Evolutionary conservation across 2,888 invertebrate species (phyloP).

Genomic region (Trachelus tabidus): DNA sequence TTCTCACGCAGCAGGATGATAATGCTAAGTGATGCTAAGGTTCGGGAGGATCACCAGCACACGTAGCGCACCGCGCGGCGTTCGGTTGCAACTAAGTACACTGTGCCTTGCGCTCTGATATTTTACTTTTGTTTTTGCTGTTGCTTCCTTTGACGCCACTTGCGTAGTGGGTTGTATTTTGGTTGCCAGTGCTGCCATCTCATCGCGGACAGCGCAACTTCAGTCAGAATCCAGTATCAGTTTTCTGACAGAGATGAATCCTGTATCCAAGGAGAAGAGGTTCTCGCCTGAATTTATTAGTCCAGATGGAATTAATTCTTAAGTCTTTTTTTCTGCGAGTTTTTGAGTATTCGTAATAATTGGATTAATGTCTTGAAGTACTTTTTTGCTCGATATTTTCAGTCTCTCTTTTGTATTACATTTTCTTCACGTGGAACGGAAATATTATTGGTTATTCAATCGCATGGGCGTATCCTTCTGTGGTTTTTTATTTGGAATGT

Average conservation of each 20-base stretch:
- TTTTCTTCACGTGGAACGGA: too few species aligned
- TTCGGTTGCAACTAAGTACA: background rate
- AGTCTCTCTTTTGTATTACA: too few species aligned
- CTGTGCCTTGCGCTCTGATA: background rate
- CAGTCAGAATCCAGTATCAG: background rate
- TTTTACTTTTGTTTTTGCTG: background rate
- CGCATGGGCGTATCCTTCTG: background rate
- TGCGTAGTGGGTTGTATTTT: background rate
- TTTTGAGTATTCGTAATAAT: too few species aligned
- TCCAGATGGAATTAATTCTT: too few species aligned
- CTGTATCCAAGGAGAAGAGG: background rate
- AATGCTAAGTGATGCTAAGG: background rate
- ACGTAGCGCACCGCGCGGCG: constrained; percentile 1
- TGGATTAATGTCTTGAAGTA: too few species aligned
- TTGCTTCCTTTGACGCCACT: background rate
- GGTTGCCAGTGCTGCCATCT: background rate
- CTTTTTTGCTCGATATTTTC: too few species aligned
- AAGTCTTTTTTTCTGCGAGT: too few species aligned
- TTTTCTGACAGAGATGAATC: background rate
- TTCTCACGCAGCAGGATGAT: background rate
- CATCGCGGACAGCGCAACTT: background rate
- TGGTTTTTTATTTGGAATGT: background rate
- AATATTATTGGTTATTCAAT: background rate
- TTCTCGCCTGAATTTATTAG: background rate
- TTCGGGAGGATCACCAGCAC: background rate